Percentiles rank a stretch among this genome's conserved stretches.
These are phyloP conservation scores for Poeciliopsis turrubarensis DNA, from an alignment of 2,113 vertebrate genomes.

Conservation along the genomic window DNA sequence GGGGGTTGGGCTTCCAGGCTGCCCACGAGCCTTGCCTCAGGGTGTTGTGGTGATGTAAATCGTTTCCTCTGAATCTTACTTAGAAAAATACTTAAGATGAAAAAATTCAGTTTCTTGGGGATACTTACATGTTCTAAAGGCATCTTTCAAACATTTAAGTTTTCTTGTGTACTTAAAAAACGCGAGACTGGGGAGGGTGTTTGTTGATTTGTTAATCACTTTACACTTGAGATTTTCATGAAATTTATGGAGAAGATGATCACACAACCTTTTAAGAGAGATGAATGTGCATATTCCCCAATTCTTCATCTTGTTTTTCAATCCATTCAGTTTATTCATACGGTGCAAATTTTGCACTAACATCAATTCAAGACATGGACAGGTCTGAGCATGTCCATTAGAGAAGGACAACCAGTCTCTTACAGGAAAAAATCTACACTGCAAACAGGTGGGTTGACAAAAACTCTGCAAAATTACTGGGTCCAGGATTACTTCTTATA, in stretches of 20 bases:
- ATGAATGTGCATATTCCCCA: not conserved
- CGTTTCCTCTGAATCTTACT: not conserved
- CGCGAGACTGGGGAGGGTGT: not conserved
- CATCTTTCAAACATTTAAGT: not conserved
- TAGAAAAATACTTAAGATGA: conserved; percentile 12
- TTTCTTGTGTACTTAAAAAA: not conserved
- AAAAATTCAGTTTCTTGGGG: not conserved
- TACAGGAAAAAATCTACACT: not conserved
- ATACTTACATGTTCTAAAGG: not conserved
- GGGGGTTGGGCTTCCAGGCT: conserved; percentile 25
- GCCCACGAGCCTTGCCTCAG: conserved; percentile 20
- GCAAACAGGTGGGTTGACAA: too few relatives aligned
- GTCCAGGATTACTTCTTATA: too few relatives aligned
- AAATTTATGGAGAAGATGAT: not conserved
- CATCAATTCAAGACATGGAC: too few relatives aligned
- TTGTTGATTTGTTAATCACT: not conserved
- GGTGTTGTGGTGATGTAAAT: conserved; percentile 21
- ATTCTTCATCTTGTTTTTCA: not conserved
- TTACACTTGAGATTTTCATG: not conserved
- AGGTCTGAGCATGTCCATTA: too few relatives aligned
- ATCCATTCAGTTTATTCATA: not conserved
- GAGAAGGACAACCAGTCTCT: not conserved
- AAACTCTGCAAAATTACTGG: too few relatives aligned
- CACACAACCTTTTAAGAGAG: not conserved
- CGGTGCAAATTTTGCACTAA: too few relatives aligned